phyloP scores from a whole-genome alignment of 2,888 invertebrate species.

The Tenthredo mesomela region DNA sequence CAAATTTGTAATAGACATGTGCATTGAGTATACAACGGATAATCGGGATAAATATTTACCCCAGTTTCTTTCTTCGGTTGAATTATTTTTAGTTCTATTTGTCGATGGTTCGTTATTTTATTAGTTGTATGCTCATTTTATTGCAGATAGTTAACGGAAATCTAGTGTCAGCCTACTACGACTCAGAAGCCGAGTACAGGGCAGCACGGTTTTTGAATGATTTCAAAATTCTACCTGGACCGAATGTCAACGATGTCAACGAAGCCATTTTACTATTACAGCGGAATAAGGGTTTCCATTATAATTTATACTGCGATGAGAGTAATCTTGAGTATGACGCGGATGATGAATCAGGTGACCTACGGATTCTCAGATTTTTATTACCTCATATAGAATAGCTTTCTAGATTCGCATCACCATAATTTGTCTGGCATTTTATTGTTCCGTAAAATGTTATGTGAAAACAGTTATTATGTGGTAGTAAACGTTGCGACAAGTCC shows the following conservation, averaged over 20 bases:
- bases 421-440: neutral
- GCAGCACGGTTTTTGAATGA: conserved; percentile 17
- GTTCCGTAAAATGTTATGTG: neutral
- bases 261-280: conserved; percentile 29
- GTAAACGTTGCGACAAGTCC: neutral
- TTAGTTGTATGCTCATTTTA: neutral
- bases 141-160: conserved; percentile 45
- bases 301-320: conserved; percentile 35
- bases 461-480: neutral
- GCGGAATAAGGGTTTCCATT: conserved; percentile 10
- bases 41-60: neutral
- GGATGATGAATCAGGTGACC: conserved; percentile 48
- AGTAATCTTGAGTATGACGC: conserved; percentile 31
- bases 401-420: neutral
- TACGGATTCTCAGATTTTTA: neutral
- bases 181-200: conserved; percentile 27
- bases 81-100: neutral
- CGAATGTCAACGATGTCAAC: conserved; percentile 36
- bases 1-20: neutral
- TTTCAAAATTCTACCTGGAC: conserved; percentile 19
- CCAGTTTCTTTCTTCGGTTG: neutral
- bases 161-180: conserved; percentile 45
- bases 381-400: neutral
- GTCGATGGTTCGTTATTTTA: neutral
- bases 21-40: neutral